A percentile compares a stretch with the other conserved stretches of the same genome.
phyloP scores from a whole-genome alignment of 1,140 invertebrate species.

The Gonioctena quinquepunctata region DNA sequence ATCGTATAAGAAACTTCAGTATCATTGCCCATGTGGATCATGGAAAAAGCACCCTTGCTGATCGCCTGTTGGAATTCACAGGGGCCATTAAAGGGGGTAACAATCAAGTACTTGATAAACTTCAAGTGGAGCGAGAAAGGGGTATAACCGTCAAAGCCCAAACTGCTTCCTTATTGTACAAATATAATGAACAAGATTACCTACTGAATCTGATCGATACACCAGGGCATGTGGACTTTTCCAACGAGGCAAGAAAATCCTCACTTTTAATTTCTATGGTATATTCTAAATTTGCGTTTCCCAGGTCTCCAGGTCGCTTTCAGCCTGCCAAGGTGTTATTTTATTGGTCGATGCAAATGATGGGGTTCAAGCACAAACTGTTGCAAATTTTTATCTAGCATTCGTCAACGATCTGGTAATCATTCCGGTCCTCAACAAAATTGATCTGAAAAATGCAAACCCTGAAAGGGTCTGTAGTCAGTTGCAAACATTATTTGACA shows the following conservation, averaged over 20 bases:
- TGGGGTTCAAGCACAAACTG: slow-evolving; percentile 96
- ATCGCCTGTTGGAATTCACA: slow-evolving; percentile 88
- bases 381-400: slow-evolving; percentile 95
- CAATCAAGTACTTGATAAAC: slow-evolving; percentile 85
- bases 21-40: slow-evolving; percentile 98
- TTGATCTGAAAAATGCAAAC: slow-evolving; percentile 90
- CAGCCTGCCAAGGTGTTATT: slow-evolving; percentile 93
- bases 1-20: slow-evolving; percentile 89
- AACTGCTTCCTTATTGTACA: slow-evolving; percentile 87
- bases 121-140: slow-evolving; percentile 88
- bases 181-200: slow-evolving; percentile 69
- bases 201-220: slow-evolving; percentile 98
- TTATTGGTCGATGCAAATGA: slow-evolving; percentile 96
- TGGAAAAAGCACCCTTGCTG: slow-evolving; percentile 95
- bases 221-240: slow-evolving; percentile 98
- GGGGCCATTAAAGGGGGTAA: slow-evolving; percentile 76
- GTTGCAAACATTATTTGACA: slow-evolving; percentile 82
- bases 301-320: slow-evolving; percentile 77
- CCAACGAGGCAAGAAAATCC: slow-evolving; percentile 79
- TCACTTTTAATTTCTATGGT: neutral
- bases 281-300: neutral
- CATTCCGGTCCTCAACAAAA: slow-evolving; percentile 95
- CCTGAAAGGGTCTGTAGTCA: slow-evolving; percentile 81
- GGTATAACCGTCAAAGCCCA: slow-evolving; percentile 99
- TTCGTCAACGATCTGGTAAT: slow-evolving; percentile 80